Percentiles rank a stretch among this genome's conserved stretches.
These are phyloP conservation scores for Macrophya annulata DNA, from an alignment of 2,888 invertebrate genomes.

Conservation along the genomic window DNA sequence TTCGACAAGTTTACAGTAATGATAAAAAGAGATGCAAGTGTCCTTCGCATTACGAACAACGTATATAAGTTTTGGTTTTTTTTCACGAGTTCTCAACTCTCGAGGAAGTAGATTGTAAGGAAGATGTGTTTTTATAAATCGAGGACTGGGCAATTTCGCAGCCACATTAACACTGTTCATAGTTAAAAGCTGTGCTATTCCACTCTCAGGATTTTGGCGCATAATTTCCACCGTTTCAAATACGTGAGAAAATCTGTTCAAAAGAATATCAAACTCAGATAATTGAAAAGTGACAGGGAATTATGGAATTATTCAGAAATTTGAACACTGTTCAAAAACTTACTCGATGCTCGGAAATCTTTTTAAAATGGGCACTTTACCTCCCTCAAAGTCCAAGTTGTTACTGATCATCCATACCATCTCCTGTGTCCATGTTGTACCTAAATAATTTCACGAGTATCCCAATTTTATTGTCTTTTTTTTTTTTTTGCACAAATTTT, in stretches of 20 bases:
- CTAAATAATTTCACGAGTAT: no score
- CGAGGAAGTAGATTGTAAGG: constrained; percentile 81
- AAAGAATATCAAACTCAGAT: neutral
- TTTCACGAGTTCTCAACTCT: constrained; percentile 77
- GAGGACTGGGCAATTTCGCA: constrained; percentile 79
- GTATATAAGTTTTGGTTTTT: constrained; percentile 84
- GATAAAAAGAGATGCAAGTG: constrained; percentile 86
- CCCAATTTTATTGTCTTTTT: no score
- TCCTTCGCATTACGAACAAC: constrained; percentile 88
- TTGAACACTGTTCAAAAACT: constrained; percentile 72
- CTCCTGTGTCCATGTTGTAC: constrained; percentile 91
- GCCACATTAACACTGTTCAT: constrained; percentile 72
- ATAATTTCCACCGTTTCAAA: constrained; percentile 77
- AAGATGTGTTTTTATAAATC: constrained; percentile 81
- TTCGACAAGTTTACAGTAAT: constrained; percentile 84
- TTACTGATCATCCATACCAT: constrained; percentile 87
- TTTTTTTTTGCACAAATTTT: no score
- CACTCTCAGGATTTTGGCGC: constrained; percentile 67
- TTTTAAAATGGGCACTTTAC: constrained; percentile 81
- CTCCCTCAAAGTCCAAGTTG: constrained; percentile 83
- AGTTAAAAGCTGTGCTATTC: constrained; percentile 65
- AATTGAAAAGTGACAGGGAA: neutral
- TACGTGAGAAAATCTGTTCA: constrained; percentile 68
- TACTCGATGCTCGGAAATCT: constrained; percentile 89
- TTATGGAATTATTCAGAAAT: neutral